Evolutionary conservation across 2,888 invertebrate genomes (phyloP), one percentile per base, ranked within the genome.

Genomic region (Eupithecia abbreviata): DNA sequence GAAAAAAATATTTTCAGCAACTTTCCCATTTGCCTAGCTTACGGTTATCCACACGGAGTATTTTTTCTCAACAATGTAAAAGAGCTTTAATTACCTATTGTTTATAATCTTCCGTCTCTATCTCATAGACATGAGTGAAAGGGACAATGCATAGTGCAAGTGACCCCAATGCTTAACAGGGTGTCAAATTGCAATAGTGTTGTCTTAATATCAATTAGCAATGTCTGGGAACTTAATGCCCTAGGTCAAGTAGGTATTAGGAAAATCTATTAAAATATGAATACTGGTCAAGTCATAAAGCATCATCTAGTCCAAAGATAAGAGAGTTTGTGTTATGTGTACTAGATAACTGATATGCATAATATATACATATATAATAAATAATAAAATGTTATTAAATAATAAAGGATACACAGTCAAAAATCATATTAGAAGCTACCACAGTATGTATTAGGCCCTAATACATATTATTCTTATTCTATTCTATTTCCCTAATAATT

Each of bases 121-220:
- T 81, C 80, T 76, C 68, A 74, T 74, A 42, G 42, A 49, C 47
- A 47, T 67, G 72, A 75, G 80, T 79, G 80, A 82, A 80, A 80
- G 78, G 80, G 80, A 78, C 66, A 73, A 62, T 42, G 70, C 43
- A 73, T 51, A 75, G 71, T 79, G 80, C 80, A 76, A 79, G 77
- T 82, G 80, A 82, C 80, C 79, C 55, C 67, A 77, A 82, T 82
- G 80, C 66, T 18, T 78, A 80, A 77, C 77, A 71, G 58, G 79
- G 66, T 69, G 72, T 78, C 41, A 74, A 79, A 77, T 76, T 78
- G 80, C 77, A 82, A 74, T 73, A 58, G 55, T 75, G 62, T 43
- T 67, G 58, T 73, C 47, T 30, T 43, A 72, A 62, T 72, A 47
- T 66, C 42, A 66, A 42, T 66, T 66, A 66, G 66, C 13, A 15